Conservation (phyloP, 2,797 vertebrate species). For the Hyperoplus lanceolatus region DNA sequence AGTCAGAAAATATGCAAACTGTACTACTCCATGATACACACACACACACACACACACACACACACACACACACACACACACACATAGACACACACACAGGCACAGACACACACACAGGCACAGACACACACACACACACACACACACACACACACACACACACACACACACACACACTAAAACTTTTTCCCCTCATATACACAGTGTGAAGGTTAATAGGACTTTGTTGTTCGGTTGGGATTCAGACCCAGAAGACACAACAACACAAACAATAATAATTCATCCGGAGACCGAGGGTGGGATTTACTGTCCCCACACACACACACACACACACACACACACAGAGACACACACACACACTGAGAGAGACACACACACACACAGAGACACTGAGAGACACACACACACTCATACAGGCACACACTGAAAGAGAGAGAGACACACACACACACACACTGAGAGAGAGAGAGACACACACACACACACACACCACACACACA, state of each 20-base stretch:
- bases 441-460: not conserved
- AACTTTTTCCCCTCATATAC: not conserved
- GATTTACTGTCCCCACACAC: slow-evolving; percentile 22
- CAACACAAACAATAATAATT: slow-evolving; percentile 67
- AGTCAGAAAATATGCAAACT: too few species aligned
- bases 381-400: not conserved
- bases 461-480: too few species aligned
- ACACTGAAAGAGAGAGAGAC: not conserved
- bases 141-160: slow-evolving; percentile 23
- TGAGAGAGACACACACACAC: not conserved
- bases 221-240: slow-evolving; percentile 48
- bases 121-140: slow-evolving; percentile 48
- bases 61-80: slow-evolving; percentile 21
- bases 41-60: slow-evolving; percentile 31
- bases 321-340: not conserved
- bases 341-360: not conserved
- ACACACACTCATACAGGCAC: not conserved
- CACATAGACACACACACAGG: slow-evolving; percentile 20
- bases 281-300: slow-evolving; percentile 63
- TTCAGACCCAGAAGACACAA: slow-evolving; percentile 40
- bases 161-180: slow-evolving; percentile 6
- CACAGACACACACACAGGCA: slow-evolving; percentile 22
- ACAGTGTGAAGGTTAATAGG: slow-evolving; percentile 48
- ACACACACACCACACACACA: too few species aligned
- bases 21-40: slow-evolving; percentile 60